Percentiles rank a stretch among this genome's conserved stretches.
These are phyloP conservation scores for Miopithecus talapoin DNA, from an alignment of 2,797 vertebrate species.

Conservation along the genomic window DNA sequence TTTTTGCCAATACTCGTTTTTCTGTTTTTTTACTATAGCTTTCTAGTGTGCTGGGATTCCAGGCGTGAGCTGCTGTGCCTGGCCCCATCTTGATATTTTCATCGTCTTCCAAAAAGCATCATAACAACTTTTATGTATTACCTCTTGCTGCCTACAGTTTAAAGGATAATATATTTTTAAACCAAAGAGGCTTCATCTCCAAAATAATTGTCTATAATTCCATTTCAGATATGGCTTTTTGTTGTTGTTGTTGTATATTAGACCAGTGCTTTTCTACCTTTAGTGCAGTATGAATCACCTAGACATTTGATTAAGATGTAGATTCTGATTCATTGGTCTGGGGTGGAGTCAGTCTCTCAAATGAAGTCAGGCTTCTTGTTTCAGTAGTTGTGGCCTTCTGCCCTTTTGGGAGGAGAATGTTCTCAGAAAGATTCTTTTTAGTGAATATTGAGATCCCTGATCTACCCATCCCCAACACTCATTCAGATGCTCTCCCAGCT, in stretches of 20 bases:
- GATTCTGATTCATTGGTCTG: background rate
- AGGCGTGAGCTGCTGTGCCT: too few relatives aligned
- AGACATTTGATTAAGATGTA: background rate
- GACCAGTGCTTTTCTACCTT: background rate
- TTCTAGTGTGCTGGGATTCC: too few relatives aligned
- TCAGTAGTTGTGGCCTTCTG: background rate
- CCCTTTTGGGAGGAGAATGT: background rate
- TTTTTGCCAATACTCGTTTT: background rate
- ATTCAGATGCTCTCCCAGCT: background rate
- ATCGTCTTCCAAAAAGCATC: background rate
- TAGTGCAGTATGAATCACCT: background rate
- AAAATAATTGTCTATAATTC: background rate
- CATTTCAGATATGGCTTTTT: background rate
- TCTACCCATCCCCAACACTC: background rate
- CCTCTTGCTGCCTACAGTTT: background rate
- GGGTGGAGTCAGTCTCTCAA: background rate
- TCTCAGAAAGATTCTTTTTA: background rate
- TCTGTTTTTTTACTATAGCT: background rate
- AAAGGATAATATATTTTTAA: background rate
- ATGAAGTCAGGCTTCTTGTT: background rate
- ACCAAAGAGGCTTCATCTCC: background rate
- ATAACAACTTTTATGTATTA: background rate
- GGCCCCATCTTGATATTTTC: background rate
- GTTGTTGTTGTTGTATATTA: background rate
- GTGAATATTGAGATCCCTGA: background rate